Evolutionary conservation across 1,140 invertebrate genomes (phyloP), one percentile per base, ranked within the genome.

Genomic region (Rhynchophorus ferrugineus): DNA sequence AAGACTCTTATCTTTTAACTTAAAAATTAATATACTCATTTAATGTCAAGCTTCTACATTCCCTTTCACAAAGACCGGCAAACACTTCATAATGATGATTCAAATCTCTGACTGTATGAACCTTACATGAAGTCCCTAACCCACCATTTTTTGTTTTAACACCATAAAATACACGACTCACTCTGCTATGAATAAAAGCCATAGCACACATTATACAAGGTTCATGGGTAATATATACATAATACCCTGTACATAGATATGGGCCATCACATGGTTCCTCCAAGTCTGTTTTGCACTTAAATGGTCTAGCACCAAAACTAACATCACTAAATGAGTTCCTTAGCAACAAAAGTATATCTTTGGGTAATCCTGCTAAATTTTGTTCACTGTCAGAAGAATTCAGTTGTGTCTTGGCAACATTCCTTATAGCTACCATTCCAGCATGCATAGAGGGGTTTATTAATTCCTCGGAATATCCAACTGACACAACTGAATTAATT

Each of bases 121-220:
- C 61, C 62, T 89, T 83, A 0, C 80, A 78, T 39, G 68, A 73
- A 8, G 81, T 82, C 0, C 79, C 79, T 0, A 97, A 68, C 2
- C 81, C 87, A 0, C 93, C 92, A 37, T 78, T 69, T 1, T 55
- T 47, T 0, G 49, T 56, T 45, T 80, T 79, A 0, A 71, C 49
- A 9, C 78, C 76, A 66, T 89, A 96, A 68, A 96, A 96, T 0
- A 96, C 80, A 57, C 87, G 75, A 20, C 79, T 79, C 0, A 82
- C 81, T 58, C 95, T 73, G 19, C 89, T 90, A 71, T 97, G 95
- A 1, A 96, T 77, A 38, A 97, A 69, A 1, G 87, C 93, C 94
- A 97, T 97, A 0, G 89, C 77, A 73, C 95, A 96, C 81, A 97
- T 91, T 1, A 89, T 66, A 71, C 95, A 98, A 0, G 94, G 94